Evolutionary conservation across 2,797 vertebrate genomes (phyloP).

Genomic region (Gorsachius magnificus): DNA sequence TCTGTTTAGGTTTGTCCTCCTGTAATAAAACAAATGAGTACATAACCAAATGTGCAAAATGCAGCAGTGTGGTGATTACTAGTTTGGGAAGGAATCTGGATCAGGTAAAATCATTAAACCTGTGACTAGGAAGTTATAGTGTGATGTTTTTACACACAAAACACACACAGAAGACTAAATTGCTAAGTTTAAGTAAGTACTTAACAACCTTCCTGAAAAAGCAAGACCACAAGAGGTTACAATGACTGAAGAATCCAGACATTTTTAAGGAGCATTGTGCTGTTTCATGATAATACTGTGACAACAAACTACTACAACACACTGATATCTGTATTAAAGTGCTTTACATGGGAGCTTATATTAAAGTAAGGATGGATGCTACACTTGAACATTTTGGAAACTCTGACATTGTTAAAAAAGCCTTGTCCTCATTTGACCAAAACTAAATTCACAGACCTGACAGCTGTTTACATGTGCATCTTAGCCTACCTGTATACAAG

Average conservation of each 20-base stretch:
- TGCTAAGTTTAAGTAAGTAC: neutral
- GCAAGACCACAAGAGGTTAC: neutral
- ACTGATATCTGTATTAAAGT: neutral
- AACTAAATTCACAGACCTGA: neutral
- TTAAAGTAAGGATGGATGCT: neutral
- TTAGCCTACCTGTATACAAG: neutral
- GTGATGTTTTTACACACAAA: neutral
- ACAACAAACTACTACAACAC: neutral
- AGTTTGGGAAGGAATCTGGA: neutral
- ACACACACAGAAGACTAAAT: neutral
- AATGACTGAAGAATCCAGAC: neutral
- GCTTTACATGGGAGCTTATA: neutral
- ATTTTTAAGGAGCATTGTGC: neutral
- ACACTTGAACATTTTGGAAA: neutral
- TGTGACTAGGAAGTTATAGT: neutral
- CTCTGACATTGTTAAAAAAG: neutral
- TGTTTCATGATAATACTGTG: neutral
- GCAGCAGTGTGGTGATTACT: neutral
- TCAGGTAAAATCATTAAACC: neutral
- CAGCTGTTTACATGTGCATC: neutral
- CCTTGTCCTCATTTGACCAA: neutral
- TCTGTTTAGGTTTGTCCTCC: neutral
- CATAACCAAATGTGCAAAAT: neutral
- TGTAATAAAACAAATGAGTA: neutral
- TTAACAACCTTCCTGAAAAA: neutral